Evolutionary conservation across 1,140 invertebrate species (phyloP).

Genomic region (Dolichoris vasculosae): DNA sequence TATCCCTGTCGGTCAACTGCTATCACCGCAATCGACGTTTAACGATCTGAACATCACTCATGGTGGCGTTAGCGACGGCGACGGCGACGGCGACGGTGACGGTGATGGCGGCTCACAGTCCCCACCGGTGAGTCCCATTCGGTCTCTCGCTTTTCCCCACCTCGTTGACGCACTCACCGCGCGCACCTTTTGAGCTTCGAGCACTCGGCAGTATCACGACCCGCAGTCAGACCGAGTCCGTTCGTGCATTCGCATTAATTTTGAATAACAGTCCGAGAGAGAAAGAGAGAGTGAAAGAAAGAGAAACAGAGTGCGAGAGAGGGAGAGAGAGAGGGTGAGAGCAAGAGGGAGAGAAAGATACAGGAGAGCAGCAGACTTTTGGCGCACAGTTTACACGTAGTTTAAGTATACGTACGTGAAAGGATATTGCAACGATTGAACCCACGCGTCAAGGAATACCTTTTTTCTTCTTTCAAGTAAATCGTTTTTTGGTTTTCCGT

Average conservation of each 20-base stretch:
- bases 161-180: conserved; percentile 39
- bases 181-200: conserved; percentile 60
- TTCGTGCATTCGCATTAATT: conserved; percentile 71
- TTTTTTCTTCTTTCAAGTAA: neutral
- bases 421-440: neutral
- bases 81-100: neutral
- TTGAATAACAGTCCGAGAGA: conserved; percentile 52
- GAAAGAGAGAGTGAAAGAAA: neutral
- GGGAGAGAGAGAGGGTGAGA: neutral
- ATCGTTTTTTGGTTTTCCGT: neutral
- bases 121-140: conserved; percentile 53
- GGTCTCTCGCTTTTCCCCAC: conserved; percentile 61
- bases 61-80: neutral
- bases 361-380: neutral
- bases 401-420: neutral
- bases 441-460: neutral
- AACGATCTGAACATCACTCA: conserved; percentile 22
- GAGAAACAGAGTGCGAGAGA: neutral
- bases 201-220: conserved; percentile 62
- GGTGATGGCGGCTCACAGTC: conserved; percentile 30
- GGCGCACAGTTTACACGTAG: neutral
- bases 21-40: neutral
- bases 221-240: conserved; percentile 73
- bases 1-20: neutral
- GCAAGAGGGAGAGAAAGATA: too few species aligned